phyloP scores from a whole-genome alignment of 2,797 vertebrate genomes.

The Falco rusticolus region DNA sequence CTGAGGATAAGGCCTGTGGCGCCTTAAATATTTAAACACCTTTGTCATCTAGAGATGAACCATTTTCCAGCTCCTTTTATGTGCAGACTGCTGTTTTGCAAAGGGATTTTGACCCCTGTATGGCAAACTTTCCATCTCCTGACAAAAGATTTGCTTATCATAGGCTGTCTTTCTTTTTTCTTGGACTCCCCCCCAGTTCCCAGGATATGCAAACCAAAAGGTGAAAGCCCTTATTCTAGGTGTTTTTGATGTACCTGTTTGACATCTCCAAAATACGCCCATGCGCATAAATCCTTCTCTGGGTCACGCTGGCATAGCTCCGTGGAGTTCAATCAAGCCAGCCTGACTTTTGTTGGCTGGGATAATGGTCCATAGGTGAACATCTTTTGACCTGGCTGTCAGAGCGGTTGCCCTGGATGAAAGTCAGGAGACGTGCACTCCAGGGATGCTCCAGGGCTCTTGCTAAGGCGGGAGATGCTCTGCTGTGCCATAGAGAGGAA shows the following conservation, averaged over 20 bases:
- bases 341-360: background rate
- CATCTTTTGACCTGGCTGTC: background rate
- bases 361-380: background rate
- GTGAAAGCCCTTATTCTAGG: background rate
- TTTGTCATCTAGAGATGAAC: background rate
- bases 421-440: background rate
- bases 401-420: background rate
- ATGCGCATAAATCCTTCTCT: background rate
- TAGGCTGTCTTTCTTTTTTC: background rate
- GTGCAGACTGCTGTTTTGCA: background rate
- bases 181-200: background rate
- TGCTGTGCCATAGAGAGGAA: background rate
- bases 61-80: background rate
- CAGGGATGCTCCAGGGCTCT: background rate
- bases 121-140: background rate
- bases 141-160: background rate
- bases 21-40: background rate
- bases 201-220: background rate
- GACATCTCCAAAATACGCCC: background rate
- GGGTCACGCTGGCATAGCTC: background rate
- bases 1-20: background rate
- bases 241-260: background rate
- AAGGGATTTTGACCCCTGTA: background rate
- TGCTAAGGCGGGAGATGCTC: background rate
- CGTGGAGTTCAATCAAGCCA: background rate